A percentile compares a stretch with the other conserved stretches of the same genome.
phyloP scores from a whole-genome alignment of 2,797 vertebrate species.

The Astyanax mexicanus region DNA sequence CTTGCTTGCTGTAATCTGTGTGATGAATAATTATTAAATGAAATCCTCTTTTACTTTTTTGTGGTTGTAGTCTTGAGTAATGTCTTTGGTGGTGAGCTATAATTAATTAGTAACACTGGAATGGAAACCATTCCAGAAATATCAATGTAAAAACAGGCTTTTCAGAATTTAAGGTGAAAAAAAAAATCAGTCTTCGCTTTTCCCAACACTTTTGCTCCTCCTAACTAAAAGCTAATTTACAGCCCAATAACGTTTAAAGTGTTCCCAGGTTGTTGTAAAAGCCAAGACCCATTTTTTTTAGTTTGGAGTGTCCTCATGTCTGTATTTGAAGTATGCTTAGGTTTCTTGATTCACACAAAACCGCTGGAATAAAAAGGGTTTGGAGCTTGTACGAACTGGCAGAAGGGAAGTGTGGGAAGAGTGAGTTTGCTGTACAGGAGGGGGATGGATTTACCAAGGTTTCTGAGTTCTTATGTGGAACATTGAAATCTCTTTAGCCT shows the following conservation, averaged over 20 bases:
- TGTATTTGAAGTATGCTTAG: slow-evolving; percentile 3
- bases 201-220: background rate
- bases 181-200: background rate
- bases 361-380: background rate
- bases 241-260: background rate
- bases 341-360: slow-evolving; percentile 35
- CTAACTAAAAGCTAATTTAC: slow-evolving; percentile 12
- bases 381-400: slow-evolving; percentile 17
- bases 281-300: background rate
- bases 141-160: background rate
- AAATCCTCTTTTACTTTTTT: slow-evolving; percentile 5
- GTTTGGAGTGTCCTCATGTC: background rate
- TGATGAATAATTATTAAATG: background rate
- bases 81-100: background rate
- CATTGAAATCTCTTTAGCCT: slow-evolving; percentile 62
- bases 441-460: slow-evolving; percentile 51
- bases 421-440: slow-evolving; percentile 38
- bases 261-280: slow-evolving; percentile 6
- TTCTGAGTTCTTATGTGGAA: slow-evolving; percentile 44
- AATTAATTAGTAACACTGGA: background rate
- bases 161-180: background rate
- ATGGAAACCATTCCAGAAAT: background rate
- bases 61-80: background rate
- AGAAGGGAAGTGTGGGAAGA: slow-evolving; percentile 36
- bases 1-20: slow-evolving; percentile 14